These are phyloP conservation scores for Urophycis tenuis DNA, from an alignment of 2,797 vertebrate species.

Conservation along the genomic window DNA sequence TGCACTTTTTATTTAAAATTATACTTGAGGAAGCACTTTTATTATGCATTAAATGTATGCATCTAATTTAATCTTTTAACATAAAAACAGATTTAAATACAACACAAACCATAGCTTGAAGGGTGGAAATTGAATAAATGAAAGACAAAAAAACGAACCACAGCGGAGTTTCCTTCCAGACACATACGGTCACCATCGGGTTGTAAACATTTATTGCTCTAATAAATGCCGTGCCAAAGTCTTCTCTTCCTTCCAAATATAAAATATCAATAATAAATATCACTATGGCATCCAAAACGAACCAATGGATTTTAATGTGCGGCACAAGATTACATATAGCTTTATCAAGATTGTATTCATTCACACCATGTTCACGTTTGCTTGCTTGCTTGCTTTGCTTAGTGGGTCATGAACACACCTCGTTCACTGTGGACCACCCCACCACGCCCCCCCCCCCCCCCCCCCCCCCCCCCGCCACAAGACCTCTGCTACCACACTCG, in stretches of 20 bases:
- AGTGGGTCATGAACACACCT: background rate
- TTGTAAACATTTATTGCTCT: background rate
- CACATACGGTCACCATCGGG: background rate
- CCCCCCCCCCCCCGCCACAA: background rate
- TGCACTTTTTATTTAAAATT: constrained; percentile 28
- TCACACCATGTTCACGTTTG: background rate
- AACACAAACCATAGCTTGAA: background rate
- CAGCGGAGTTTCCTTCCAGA: background rate
- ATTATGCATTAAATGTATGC: constrained; percentile 34
- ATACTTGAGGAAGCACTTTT: constrained; percentile 31
- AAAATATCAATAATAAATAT: constrained; percentile 2
- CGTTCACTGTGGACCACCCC: background rate
- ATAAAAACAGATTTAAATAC: background rate
- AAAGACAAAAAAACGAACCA: background rate
- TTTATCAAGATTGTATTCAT: background rate
- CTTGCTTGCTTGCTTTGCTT: background rate
- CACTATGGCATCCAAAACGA: background rate
- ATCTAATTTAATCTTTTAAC: constrained; percentile 22
- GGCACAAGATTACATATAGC: background rate
- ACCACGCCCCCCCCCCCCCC: no score
- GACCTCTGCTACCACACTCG: background rate
- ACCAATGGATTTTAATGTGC: background rate
- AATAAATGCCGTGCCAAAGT: background rate
- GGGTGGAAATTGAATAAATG: background rate
- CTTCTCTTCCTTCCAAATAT: background rate